phyloP scores from a whole-genome alignment of 2,797 vertebrate genomes.

The Paramormyrops hopkinsi region DNA sequence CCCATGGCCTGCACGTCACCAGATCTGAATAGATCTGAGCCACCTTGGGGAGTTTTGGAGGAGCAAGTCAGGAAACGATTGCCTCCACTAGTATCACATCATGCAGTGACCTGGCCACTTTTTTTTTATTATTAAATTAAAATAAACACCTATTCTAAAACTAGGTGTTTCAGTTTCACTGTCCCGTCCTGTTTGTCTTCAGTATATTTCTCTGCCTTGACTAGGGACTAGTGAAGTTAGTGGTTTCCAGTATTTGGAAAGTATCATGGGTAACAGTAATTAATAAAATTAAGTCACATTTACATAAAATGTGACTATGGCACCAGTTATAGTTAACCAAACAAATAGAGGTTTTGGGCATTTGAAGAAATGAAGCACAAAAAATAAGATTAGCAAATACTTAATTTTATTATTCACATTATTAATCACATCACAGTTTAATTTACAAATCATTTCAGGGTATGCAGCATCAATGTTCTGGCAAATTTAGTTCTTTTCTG shows the following conservation, averaged over 20 bases:
- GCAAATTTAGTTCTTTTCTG: background rate
- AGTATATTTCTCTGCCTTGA: background rate
- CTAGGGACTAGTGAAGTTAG: background rate
- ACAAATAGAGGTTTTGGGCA: background rate
- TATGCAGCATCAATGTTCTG: background rate
- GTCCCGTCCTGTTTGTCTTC: background rate
- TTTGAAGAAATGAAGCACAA: background rate
- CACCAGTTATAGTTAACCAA: background rate
- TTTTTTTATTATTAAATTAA: background rate
- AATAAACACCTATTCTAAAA: background rate
- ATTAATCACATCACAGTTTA: background rate
- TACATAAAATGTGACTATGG: background rate
- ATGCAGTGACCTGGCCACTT: background rate
- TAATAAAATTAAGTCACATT: background rate
- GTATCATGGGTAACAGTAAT: background rate
- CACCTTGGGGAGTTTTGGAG: background rate
- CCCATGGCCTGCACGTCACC: background rate
- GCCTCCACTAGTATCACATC: background rate
- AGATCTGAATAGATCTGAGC: background rate
- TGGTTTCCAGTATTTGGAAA: background rate
- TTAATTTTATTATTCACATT: slow-evolving; percentile 17
- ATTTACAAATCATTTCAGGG: slow-evolving; percentile 3
- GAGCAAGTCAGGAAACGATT: background rate
- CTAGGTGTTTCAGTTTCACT: background rate
- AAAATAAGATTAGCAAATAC: background rate